Evolutionary conservation across 2,113 vertebrate species (phyloP).

Genomic region (Falco punctatus): DNA sequence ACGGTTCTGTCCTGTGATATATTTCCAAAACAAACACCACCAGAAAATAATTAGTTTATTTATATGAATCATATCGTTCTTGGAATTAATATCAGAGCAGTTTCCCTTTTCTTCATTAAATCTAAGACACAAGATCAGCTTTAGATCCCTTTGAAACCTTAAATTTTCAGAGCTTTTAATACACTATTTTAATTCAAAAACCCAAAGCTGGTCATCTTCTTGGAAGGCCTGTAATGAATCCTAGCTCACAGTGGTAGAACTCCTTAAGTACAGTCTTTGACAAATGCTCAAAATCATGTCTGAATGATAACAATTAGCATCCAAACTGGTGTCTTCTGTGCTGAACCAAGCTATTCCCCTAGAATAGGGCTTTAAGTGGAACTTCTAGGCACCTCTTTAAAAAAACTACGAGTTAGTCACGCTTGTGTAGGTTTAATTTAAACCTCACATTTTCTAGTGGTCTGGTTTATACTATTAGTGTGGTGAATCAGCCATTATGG

Average conservation of each 20-base stretch:
- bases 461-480: neutral
- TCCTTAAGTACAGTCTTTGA: neutral
- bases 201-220: neutral
- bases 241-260: neutral
- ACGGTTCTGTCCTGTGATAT: constrained; percentile 74
- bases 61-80: neutral
- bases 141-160: neutral
- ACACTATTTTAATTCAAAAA: neutral
- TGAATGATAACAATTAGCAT: neutral
- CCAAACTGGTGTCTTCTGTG: neutral
- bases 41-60: neutral
- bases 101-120: neutral
- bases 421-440: neutral
- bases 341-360: neutral
- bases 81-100: neutral
- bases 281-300: neutral
- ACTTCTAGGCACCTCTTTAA: neutral
- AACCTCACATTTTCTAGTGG: neutral
- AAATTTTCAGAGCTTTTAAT: neutral
- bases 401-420: neutral
- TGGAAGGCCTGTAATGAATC: neutral
- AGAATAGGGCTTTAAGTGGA: neutral
- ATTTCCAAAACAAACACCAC: neutral
- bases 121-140: neutral
- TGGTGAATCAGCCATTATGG: neutral